These are phyloP conservation scores for Drosophila sp. DNA, from an alignment of 1,140 invertebrate species.

Conservation along the genomic window DNA sequence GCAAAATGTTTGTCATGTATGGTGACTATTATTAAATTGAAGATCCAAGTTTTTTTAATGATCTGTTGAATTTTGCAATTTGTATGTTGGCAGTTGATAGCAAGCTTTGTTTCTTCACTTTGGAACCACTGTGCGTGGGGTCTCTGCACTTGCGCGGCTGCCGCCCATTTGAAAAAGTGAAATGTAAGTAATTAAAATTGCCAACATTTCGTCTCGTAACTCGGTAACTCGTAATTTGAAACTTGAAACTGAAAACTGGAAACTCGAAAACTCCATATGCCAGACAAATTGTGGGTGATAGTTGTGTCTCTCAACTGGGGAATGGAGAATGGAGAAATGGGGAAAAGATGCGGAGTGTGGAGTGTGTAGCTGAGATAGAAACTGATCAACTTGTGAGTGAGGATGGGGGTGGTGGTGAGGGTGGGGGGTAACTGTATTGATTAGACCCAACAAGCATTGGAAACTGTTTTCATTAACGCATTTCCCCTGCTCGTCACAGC, in stretches of 20 bases:
- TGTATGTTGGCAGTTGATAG: too few species aligned
- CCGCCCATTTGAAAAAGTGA: conserved; percentile 72
- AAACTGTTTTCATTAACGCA: conserved; percentile 37
- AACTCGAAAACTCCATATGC: conserved; percentile 45
- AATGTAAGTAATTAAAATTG: conserved; percentile 81
- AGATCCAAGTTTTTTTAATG: too few species aligned
- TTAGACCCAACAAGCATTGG: conserved; percentile 20
- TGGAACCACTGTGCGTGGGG: conserved; percentile 2
- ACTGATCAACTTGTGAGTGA: not conserved
- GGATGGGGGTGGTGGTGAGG: too few species aligned
- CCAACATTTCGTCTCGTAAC: conserved; percentile 69
- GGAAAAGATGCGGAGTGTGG: too few species aligned
- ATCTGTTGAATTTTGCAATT: too few species aligned
- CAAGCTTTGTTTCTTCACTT: not conserved
- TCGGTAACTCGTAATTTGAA: conserved; percentile 62
- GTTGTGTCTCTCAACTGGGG: not conserved
- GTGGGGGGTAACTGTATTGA: conserved; percentile 15
- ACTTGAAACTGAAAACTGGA: conserved; percentile 34
- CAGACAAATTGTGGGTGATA: conserved; percentile 16
- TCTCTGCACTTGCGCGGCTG: conserved; percentile 73
- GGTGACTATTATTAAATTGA: too few species aligned
- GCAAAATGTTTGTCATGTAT: too few species aligned
- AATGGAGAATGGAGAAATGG: too few species aligned
- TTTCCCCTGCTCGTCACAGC: conserved; percentile 10
- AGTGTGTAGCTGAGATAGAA: not conserved